Conservation (phyloP, 1,140 invertebrate species). For the Pygmarrhopalites habei region DNA sequence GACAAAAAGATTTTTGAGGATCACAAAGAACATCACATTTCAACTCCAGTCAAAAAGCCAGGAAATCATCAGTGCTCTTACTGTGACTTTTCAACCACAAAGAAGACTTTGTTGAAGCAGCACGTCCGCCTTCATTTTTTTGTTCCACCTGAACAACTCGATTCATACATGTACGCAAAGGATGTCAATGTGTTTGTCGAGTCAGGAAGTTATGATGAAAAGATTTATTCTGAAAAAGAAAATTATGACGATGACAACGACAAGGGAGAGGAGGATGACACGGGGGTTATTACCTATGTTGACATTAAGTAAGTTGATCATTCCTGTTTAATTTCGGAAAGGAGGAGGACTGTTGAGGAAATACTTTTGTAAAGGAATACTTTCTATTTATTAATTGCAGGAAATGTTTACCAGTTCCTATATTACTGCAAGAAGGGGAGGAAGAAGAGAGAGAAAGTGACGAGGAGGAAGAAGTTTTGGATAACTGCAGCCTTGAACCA, state of each 20-base stretch:
- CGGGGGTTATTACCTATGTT: neutral
- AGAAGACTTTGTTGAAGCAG: slow-evolving; percentile 21
- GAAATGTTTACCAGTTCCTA: no score
- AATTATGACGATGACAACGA: slow-evolving; percentile 20
- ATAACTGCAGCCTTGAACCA: slow-evolving; percentile 5
- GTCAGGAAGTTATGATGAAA: slow-evolving; percentile 3
- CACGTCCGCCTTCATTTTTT: slow-evolving; percentile 25
- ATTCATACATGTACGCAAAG: neutral
- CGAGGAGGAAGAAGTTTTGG: no score
- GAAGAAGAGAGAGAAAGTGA: no score
- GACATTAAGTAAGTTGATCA: no score
- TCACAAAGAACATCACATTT: slow-evolving; percentile 23
- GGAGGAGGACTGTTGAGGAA: no score
- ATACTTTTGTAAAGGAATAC: no score
- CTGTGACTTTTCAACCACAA: slow-evolving; percentile 12
- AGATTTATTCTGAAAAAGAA: slow-evolving; percentile 24
- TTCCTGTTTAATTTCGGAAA: no score
- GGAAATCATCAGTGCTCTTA: slow-evolving; percentile 10
- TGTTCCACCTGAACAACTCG: slow-evolving; percentile 49
- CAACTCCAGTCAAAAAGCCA: neutral
- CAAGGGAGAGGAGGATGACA: neutral
- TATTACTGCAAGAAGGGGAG: no score
- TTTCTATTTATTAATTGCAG: no score
- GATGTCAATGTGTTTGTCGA: neutral
- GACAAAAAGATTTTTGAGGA: slow-evolving; percentile 25